Conservation (phyloP, 2,888 invertebrate genomes). For the Campoletis raptor region DNA sequence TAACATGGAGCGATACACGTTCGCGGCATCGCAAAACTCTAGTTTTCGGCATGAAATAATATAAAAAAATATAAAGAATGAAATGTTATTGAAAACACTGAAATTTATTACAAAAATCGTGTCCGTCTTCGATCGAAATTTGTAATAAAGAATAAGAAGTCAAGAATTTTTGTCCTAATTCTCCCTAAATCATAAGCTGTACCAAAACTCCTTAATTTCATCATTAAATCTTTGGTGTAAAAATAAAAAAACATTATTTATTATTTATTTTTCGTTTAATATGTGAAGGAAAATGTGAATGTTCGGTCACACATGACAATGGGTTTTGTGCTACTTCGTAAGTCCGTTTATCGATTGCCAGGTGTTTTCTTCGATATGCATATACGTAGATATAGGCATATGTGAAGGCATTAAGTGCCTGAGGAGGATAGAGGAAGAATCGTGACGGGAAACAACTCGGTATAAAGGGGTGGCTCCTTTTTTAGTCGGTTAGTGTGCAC, state of each 20-base stretch:
- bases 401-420: constrained; percentile 12
- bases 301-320: constrained; percentile 23
- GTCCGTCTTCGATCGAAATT: too few species aligned
- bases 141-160: too few species aligned
- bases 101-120: too few species aligned
- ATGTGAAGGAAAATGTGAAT: neutral
- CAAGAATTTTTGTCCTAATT: too few species aligned
- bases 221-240: neutral
- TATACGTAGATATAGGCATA: constrained; percentile 29
- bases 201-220: neutral
- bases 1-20: too few species aligned
- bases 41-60: too few species aligned
- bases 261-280: neutral
- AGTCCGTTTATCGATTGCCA: constrained; percentile 80
- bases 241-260: neutral
- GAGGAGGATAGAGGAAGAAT: constrained; percentile 62
- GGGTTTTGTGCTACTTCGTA: constrained; percentile 9
- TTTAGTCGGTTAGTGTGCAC: constrained; percentile 73
- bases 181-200: too few species aligned
- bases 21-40: too few species aligned
- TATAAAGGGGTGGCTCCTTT: constrained; percentile 73
- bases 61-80: too few species aligned
- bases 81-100: too few species aligned
- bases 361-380: constrained; percentile 80
- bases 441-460: constrained; percentile 75